These are phyloP conservation scores for Yponomeuta malinellus DNA, from an alignment of 2,888 invertebrate species.

Conservation along the genomic window DNA sequence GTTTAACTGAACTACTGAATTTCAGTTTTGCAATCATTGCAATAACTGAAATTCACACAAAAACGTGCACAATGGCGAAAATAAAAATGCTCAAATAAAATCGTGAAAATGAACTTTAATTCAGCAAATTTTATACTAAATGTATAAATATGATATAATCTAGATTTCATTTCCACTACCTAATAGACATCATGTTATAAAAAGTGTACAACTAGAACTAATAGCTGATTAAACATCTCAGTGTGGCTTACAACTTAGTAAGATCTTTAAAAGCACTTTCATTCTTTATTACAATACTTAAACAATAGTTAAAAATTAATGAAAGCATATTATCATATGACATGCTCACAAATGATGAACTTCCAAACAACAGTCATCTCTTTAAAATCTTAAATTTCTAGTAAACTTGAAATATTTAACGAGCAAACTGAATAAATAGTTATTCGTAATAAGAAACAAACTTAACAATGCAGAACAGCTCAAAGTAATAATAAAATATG, in stretches of 20 bases:
- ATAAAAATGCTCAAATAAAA: constrained; percentile 56
- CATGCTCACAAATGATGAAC: constrained; percentile 66
- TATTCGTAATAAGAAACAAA: constrained; percentile 73
- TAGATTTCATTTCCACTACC: constrained; percentile 74
- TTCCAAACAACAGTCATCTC: constrained; percentile 68
- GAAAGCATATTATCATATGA: constrained; percentile 49
- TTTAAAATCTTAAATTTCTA: constrained; percentile 72
- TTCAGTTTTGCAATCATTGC: background rate
- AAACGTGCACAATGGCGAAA: background rate
- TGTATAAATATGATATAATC: constrained; percentile 76
- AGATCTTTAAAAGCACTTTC: constrained; percentile 76
- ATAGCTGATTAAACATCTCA: constrained; percentile 75
- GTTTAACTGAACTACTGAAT: background rate
- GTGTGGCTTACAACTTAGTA: constrained; percentile 73
- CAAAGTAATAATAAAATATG: constrained; percentile 74
- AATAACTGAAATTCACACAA: background rate
- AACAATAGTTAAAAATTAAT: constrained; percentile 72
- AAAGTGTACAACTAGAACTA: constrained; percentile 76
- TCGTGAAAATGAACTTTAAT: constrained; percentile 76
- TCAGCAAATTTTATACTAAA: constrained; percentile 76
- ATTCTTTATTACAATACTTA: constrained; percentile 69
- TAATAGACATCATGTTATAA: constrained; percentile 76
- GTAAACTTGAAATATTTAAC: constrained; percentile 76
- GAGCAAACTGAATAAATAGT: constrained; percentile 76
- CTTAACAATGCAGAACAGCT: constrained; percentile 74